Conservation (phyloP, 2,888 invertebrate species). For the Chalcis sispes region DNA sequence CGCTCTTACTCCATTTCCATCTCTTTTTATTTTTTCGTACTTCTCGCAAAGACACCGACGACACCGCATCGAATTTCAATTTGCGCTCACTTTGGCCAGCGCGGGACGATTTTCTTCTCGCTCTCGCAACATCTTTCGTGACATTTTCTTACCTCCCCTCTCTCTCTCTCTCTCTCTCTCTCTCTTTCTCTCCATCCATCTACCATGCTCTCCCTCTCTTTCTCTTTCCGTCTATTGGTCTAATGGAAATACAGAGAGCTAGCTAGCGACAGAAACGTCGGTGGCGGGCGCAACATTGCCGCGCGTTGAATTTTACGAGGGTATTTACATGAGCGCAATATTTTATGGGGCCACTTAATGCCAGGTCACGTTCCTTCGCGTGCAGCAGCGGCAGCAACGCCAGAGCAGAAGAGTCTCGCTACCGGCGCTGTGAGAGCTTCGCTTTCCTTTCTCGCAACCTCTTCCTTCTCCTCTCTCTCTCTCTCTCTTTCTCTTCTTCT, state of each 20-base stretch:
- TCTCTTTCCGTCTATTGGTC: background rate
- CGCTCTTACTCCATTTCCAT: too few species aligned
- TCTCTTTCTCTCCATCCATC: background rate
- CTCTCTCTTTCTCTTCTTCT: constrained; percentile 36
- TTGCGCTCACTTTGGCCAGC: constrained; percentile 44
- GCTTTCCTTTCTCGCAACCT: too few species aligned
- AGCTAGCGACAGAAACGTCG: too few species aligned
- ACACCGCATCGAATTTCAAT: constrained; percentile 52
- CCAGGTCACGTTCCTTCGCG: constrained; percentile 71
- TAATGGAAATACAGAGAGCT: constrained; percentile 42
- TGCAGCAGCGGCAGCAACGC: constrained; percentile 24
- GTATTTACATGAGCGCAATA: constrained; percentile 74
- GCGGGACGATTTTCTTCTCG: constrained; percentile 31
- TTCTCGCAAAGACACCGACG: background rate
- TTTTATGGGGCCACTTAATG: constrained; percentile 74
- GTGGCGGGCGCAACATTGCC: constrained; percentile 40
- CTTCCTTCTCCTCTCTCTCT: background rate
- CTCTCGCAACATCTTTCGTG: background rate
- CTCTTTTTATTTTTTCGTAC: too few species aligned
- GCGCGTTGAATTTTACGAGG: constrained; percentile 64
- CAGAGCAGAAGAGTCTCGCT: background rate
- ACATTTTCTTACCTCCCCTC: too few species aligned
- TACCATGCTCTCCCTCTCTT: constrained; percentile 13
- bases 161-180: background rate
- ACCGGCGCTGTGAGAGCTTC: background rate